phyloP scores from a whole-genome alignment of 2,113 vertebrate species.

The Cairina moschata region DNA sequence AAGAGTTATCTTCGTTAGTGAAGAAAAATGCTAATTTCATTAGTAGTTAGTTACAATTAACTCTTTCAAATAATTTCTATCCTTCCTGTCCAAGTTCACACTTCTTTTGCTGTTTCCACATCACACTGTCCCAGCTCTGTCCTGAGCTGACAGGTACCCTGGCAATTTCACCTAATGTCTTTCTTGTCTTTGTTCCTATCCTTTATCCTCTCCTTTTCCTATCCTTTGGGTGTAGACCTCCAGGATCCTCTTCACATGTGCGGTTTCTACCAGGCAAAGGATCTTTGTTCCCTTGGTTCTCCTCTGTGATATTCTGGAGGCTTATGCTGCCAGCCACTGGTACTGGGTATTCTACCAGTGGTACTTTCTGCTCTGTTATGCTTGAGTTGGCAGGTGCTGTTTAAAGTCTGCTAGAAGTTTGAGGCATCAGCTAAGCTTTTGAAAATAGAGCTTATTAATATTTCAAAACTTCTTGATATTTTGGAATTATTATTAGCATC shows the following conservation, averaged over 20 bases:
- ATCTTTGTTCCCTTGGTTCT: not conserved
- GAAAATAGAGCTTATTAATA: not conserved
- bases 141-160: not conserved
- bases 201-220: not conserved
- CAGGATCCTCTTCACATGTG: not conserved
- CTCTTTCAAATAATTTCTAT: not conserved
- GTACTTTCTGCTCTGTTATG: not conserved
- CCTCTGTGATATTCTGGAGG: not conserved
- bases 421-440: not conserved
- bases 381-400: not conserved
- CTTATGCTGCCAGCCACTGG: rapidly evolving
- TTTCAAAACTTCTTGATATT: not conserved
- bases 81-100: not conserved
- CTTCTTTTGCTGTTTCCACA: not conserved
- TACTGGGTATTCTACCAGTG: not conserved
- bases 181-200: not conserved
- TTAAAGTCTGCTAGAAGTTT: not conserved
- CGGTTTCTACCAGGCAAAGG: not conserved
- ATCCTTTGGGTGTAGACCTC: not conserved
- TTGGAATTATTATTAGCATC: constrained; percentile 6
- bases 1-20: not conserved
- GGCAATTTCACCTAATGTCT: not conserved
- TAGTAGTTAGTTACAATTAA: not conserved
- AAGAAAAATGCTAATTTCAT: not conserved
- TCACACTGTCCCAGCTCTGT: not conserved